These are phyloP conservation scores for Smithornis capensis DNA, from an alignment of 2,113 vertebrate species.

Conservation along the genomic window DNA sequence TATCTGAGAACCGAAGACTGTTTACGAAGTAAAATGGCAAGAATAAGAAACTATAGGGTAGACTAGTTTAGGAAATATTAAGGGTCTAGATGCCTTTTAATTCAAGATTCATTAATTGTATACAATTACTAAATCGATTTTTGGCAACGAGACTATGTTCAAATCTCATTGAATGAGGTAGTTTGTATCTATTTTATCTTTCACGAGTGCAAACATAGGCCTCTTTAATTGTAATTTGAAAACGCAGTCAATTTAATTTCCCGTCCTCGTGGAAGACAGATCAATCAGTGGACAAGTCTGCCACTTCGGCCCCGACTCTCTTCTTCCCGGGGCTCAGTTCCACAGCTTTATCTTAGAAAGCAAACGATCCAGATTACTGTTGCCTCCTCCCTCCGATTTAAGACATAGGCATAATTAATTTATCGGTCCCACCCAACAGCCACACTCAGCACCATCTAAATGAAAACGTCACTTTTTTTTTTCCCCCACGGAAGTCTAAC, in stretches of 20 bases:
- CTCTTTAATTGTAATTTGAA: neutral
- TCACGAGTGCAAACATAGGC: neutral
- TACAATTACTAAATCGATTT: neutral
- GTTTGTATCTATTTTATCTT: neutral
- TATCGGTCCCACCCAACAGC: neutral
- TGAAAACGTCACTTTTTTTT: neutral
- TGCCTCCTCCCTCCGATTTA: neutral
- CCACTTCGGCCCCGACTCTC: neutral
- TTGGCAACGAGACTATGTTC: fast-evolving
- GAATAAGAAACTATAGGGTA: neutral
- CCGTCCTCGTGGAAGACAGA: neutral
- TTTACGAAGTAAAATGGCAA: neutral
- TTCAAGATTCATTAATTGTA: neutral
- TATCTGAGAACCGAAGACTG: neutral
- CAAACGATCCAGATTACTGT: neutral
- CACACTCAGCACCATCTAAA: neutral
- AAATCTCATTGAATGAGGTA: neutral
- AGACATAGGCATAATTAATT: neutral
- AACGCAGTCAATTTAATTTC: neutral
- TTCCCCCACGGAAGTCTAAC: neutral
- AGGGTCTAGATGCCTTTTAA: neutral
- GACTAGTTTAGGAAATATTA: neutral
- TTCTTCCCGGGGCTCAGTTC: neutral
- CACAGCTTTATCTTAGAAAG: neutral
- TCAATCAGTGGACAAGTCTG: slow-evolving; percentile 14